Percentiles rank a stretch among this genome's conserved stretches.
Conservation (phyloP, 2,888 invertebrate genomes). For the Protodeltote pygarga region DNA sequence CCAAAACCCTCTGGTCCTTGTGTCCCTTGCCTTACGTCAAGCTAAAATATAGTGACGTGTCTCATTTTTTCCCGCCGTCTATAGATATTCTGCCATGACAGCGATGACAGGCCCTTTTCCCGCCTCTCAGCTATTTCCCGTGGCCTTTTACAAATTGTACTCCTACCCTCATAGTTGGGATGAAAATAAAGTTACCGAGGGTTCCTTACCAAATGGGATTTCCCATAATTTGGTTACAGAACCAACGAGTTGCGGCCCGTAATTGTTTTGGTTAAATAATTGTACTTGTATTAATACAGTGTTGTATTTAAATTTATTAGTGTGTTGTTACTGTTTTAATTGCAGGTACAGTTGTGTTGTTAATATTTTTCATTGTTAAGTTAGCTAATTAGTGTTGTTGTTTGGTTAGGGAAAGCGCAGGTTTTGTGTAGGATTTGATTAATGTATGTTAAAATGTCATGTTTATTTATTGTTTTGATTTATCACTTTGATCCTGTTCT, state of each 20-base stretch:
- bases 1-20: slow-evolving; percentile 28
- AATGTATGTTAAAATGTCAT: slow-evolving; percentile 21
- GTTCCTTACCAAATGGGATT: slow-evolving; percentile 78
- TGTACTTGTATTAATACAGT: slow-evolving; percentile 50
- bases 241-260: slow-evolving; percentile 66
- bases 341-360: slow-evolving; percentile 38
- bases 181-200: slow-evolving; percentile 77
- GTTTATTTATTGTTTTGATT: slow-evolving; percentile 28
- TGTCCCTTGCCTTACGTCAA: slow-evolving; percentile 54
- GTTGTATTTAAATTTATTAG: slow-evolving; percentile 45
- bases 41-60: slow-evolving; percentile 79
- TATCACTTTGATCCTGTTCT: slow-evolving; percentile 25
- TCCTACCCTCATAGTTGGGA: slow-evolving; percentile 73
- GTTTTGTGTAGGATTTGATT: slow-evolving; percentile 21
- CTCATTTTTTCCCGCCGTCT: slow-evolving; percentile 72
- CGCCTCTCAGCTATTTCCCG: slow-evolving; percentile 78
- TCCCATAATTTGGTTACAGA: slow-evolving; percentile 80
- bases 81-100: slow-evolving; percentile 78
- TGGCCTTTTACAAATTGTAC: slow-evolving; percentile 80
- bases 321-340: slow-evolving; percentile 47
- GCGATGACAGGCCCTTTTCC: slow-evolving; percentile 82
- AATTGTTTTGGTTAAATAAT: slow-evolving; percentile 70
- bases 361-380: slow-evolving; percentile 55
- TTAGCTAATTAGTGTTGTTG: slow-evolving; percentile 59
- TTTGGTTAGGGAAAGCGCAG: slow-evolving; percentile 11